Conservation (phyloP, 2,113 vertebrate species). For the Hemicordylus capensis region DNA sequence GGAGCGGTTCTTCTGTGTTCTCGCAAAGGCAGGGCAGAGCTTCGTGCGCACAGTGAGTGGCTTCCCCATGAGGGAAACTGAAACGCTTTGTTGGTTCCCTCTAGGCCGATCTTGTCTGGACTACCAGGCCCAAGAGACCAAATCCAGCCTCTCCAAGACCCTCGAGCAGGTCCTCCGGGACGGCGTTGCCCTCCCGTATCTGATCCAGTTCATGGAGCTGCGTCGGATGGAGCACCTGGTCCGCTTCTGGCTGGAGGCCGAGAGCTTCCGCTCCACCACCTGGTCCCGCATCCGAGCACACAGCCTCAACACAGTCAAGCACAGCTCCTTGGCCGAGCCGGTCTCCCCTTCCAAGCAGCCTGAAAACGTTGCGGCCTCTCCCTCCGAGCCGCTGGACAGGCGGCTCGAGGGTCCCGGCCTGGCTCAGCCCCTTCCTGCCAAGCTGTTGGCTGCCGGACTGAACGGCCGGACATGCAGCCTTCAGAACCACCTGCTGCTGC, state of each 20-base stretch:
- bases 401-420: slow-evolving; percentile 67
- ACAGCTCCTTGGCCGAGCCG: slow-evolving; percentile 93
- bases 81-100: slow-evolving; percentile 38
- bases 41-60: too few species aligned
- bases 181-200: slow-evolving; percentile 89
- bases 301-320: slow-evolving; percentile 96
- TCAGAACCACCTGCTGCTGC: slow-evolving; percentile 66
- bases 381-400: slow-evolving; percentile 60
- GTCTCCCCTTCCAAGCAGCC: slow-evolving; percentile 76
- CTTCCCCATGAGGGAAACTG: too few species aligned
- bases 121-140: slow-evolving; percentile 91
- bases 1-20: background rate
- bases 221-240: slow-evolving; percentile 90
- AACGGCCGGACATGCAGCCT: slow-evolving; percentile 51
- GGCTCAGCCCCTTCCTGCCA: slow-evolving; percentile 34
- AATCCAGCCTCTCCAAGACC: slow-evolving; percentile 95
- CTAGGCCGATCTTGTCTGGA: slow-evolving; percentile 95
- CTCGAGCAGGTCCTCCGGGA: slow-evolving; percentile 93
- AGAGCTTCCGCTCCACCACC: slow-evolving; percentile 91
- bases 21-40: too few species aligned
- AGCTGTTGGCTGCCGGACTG: slow-evolving; percentile 42
- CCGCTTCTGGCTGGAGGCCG: slow-evolving; percentile 95
- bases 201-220: slow-evolving; percentile 91
- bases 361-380: slow-evolving; percentile 49
- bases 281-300: slow-evolving; percentile 95